Conservation (phyloP, 2,888 invertebrate genomes). For the Drosophila infuscata region DNA sequence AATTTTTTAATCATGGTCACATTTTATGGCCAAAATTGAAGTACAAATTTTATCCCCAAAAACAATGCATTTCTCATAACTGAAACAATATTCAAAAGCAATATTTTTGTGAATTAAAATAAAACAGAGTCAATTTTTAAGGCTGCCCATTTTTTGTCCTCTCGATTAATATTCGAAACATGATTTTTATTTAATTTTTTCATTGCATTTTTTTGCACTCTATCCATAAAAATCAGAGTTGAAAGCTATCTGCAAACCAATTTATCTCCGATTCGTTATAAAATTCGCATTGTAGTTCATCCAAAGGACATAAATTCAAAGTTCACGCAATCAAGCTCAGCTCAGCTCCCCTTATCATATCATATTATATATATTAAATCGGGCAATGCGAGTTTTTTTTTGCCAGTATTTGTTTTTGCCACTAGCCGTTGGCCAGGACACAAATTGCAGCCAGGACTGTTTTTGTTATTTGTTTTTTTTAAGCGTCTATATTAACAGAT, state of each 20-base stretch:
- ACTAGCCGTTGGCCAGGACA: conserved; percentile 46
- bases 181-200: neutral
- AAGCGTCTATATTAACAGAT: conserved; percentile 56
- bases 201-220: neutral
- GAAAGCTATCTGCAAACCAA: neutral
- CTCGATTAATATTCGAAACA: neutral
- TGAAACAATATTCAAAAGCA: neutral
- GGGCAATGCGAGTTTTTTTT: conserved; percentile 18
- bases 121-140: neutral
- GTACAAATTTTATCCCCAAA: neutral
- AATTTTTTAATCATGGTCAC: neutral
- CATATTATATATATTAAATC: conserved; percentile 24
- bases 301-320: conserved; percentile 20
- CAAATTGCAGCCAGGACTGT: conserved; percentile 35
- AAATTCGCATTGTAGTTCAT: conserved; percentile 12
- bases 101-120: neutral
- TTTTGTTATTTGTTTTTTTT: conserved; percentile 22
- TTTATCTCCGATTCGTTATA: conserved; percentile 1
- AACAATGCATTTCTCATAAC: neutral
- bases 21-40: no score
- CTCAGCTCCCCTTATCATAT: conserved; percentile 17
- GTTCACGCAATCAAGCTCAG: conserved; percentile 15
- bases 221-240: neutral
- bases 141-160: neutral
- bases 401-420: conserved; percentile 24